phyloP scores from a whole-genome alignment of 2,113 vertebrate species.

The Brachyistius frenatus region DNA sequence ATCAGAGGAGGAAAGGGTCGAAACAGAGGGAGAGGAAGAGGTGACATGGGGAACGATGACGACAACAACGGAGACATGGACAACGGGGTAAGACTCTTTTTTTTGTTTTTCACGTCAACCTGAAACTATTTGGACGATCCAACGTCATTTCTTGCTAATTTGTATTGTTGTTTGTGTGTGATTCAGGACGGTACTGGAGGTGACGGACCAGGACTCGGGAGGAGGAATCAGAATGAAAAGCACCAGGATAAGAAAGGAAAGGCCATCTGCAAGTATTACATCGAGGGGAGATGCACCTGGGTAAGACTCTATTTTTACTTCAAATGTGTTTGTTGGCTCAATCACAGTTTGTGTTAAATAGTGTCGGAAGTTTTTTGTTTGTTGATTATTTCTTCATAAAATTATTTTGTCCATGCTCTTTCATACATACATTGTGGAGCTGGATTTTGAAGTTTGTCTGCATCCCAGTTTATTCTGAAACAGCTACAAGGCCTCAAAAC shows the following conservation, averaged over 20 bases:
- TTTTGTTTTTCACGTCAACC: not conserved
- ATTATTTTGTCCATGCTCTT: too few species aligned
- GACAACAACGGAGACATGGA: constrained; percentile 92
- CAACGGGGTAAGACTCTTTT: constrained; percentile 84
- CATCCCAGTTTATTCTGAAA: too few species aligned
- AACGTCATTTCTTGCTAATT: not conserved
- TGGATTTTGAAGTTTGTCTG: too few species aligned
- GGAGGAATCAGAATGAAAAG: constrained; percentile 90
- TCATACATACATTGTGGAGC: too few species aligned
- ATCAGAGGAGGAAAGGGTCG: constrained; percentile 85
- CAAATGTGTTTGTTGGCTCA: not conserved
- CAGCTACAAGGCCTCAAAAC: too few species aligned
- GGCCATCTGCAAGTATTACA: constrained; percentile 98
- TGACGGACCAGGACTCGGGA: constrained; percentile 80
- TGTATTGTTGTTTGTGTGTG: constrained; percentile 9
- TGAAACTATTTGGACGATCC: not conserved
- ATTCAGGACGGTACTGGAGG: constrained; percentile 68
- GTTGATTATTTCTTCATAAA: too few species aligned
- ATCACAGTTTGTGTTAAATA: too few species aligned
- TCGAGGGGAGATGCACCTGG: constrained; percentile 96
- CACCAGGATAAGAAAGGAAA: constrained; percentile 94
- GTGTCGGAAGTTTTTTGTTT: too few species aligned
- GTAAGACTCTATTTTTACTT: constrained; percentile 75
- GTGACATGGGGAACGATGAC: constrained; percentile 86
- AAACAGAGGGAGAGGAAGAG: constrained; percentile 87